Evolutionary conservation across 2,888 invertebrate genomes (phyloP).

Genomic region (Hipparchia semele): DNA sequence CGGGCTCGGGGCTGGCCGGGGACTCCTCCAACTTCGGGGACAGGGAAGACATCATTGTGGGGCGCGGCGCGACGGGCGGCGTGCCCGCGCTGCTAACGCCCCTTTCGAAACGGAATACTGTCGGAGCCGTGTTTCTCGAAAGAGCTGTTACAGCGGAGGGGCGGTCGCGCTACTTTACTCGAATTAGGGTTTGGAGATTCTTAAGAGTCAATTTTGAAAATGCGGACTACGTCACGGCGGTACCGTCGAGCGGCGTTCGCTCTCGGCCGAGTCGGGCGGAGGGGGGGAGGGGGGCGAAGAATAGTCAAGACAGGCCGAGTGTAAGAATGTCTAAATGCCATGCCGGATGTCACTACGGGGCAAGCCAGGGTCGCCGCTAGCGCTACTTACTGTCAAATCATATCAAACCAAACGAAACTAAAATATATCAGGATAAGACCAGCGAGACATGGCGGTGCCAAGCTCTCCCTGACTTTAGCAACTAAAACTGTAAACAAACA

Average conservation of each 20-base stretch:
- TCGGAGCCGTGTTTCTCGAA: neutral
- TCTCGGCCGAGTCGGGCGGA: slow-evolving; percentile 31
- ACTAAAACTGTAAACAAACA: slow-evolving; percentile 59
- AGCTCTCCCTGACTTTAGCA: slow-evolving; percentile 54
- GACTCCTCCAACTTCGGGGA: slow-evolving; percentile 68
- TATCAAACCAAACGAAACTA: slow-evolving; percentile 38
- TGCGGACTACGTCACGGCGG: neutral
- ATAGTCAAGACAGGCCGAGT: slow-evolving; percentile 60
- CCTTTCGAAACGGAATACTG: slow-evolving; percentile 14
- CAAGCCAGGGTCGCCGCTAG: slow-evolving; percentile 65
- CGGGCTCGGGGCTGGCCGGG: slow-evolving; percentile 52
- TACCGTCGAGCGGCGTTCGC: slow-evolving; percentile 22
- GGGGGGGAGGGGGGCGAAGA: slow-evolving; percentile 49
- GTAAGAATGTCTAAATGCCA: slow-evolving; percentile 69
- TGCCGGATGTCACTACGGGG: slow-evolving; percentile 67
- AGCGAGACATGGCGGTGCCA: slow-evolving; percentile 36
- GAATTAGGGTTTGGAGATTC: slow-evolving; percentile 4
- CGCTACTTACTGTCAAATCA: slow-evolving; percentile 51
- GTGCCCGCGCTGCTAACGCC: slow-evolving; percentile 26
- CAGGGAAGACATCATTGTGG: slow-evolving; percentile 65
- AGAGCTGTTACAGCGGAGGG: slow-evolving; percentile 21
- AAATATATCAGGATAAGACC: slow-evolving; percentile 37
- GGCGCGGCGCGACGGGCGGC: slow-evolving; percentile 48
- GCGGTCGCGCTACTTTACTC: neutral
- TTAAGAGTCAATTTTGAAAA: slow-evolving; percentile 6